Evolutionary conservation across 2,113 vertebrate genomes (phyloP).

Genomic region (Campylomormyrus tamandua): DNA sequence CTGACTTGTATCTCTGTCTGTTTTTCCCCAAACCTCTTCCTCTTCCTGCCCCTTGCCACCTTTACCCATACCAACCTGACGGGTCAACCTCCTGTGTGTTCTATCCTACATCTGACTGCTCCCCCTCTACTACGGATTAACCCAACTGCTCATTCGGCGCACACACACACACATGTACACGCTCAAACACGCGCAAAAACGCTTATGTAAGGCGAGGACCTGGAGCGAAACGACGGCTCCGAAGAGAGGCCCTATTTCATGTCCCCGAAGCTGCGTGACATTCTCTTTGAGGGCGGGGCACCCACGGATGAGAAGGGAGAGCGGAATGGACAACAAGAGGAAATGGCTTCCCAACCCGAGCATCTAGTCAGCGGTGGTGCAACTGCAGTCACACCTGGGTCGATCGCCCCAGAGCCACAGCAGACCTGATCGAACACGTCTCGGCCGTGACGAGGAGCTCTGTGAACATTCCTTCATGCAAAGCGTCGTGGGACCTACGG

Average conservation of each 20-base stretch:
- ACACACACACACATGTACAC: neutral
- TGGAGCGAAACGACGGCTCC: slow-evolving; percentile 93
- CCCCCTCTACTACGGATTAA: slow-evolving; percentile 43
- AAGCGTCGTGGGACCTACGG: neutral
- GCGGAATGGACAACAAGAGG: slow-evolving; percentile 37
- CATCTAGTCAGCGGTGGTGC: slow-evolving; percentile 49
- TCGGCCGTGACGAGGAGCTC: neutral
- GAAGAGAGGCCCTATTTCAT: slow-evolving; percentile 87
- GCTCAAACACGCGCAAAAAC: neutral
- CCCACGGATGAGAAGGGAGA: slow-evolving; percentile 48
- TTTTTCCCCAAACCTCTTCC: slow-evolving; percentile 16
- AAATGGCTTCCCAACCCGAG: slow-evolving; percentile 48
- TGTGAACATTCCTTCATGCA: neutral
- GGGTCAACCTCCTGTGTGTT: slow-evolving; percentile 5
- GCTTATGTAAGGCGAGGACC: slow-evolving; percentile 76
- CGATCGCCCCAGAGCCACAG: slow-evolving; percentile 34
- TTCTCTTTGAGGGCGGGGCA: slow-evolving; percentile 63
- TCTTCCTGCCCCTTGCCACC: slow-evolving; percentile 13
- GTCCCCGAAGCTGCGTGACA: slow-evolving; percentile 78
- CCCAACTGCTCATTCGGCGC: slow-evolving; percentile 23
- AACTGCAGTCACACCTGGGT: slow-evolving; percentile 47
- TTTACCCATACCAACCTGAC: neutral
- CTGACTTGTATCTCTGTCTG: slow-evolving; percentile 40
- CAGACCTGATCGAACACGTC: slow-evolving; percentile 22
- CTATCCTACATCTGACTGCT: slow-evolving; percentile 3